Percentiles rank a stretch among this genome's conserved stretches.
Conservation (phyloP, 2,113 vertebrate genomes). For the Alligator mississippiensis region DNA sequence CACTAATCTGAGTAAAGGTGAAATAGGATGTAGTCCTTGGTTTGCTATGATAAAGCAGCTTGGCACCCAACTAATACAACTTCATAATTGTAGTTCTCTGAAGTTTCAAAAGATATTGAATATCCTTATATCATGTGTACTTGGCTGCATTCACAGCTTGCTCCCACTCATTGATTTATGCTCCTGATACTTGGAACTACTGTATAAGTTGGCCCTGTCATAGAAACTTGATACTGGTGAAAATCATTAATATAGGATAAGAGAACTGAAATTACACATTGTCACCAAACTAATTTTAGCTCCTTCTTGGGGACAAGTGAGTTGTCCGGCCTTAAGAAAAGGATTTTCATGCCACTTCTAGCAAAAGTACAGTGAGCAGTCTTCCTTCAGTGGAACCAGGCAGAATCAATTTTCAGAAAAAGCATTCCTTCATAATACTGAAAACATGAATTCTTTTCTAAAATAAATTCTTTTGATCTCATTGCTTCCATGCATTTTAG, state of each 20-base stretch:
- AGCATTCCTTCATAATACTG: background rate
- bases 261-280: slow-evolving; percentile 63
- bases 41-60: background rate
- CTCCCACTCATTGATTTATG: slow-evolving; percentile 58
- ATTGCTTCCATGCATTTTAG: background rate
- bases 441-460: background rate
- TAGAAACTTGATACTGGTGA: slow-evolving; percentile 58
- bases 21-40: background rate
- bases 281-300: background rate
- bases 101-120: slow-evolving; percentile 27
- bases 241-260: slow-evolving; percentile 45
- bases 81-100: slow-evolving; percentile 51
- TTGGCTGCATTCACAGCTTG: background rate
- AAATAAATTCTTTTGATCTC: background rate
- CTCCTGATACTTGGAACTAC: background rate
- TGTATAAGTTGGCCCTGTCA: slow-evolving; percentile 63
- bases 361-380: background rate
- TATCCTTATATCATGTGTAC: background rate
- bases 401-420: background rate
- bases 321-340: background rate
- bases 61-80: background rate
- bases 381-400: background rate
- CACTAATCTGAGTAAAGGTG: too few species aligned
- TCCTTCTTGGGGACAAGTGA: background rate
- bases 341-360: fast-evolving